phyloP scores from a whole-genome alignment of 2,797 vertebrate genomes.

The Enteromius mattozi region DNA sequence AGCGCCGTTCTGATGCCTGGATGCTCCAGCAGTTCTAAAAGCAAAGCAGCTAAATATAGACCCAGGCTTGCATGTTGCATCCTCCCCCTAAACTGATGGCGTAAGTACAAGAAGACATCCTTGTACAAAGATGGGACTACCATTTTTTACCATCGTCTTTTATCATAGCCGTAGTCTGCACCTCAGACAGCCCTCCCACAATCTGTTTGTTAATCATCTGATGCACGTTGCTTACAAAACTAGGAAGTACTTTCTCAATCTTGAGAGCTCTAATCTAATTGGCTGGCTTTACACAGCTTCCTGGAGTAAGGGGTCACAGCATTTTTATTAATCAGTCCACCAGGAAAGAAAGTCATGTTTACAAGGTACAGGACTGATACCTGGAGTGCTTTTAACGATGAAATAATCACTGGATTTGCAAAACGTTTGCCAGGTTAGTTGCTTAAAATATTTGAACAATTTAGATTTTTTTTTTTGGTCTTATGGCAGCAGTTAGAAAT shows the following conservation, averaged over 20 bases:
- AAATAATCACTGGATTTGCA: constrained; percentile 29
- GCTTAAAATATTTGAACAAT: not conserved
- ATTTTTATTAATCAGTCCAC: not conserved
- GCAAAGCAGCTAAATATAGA: constrained; percentile 54
- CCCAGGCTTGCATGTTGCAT: constrained; percentile 27
- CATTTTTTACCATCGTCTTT: not conserved
- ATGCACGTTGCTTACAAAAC: constrained; percentile 12
- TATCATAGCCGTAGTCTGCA: not conserved
- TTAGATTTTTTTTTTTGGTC: not conserved
- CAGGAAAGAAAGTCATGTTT: constrained; percentile 26
- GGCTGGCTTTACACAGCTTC: not conserved
- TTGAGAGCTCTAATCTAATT: constrained; percentile 20
- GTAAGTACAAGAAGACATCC: constrained; percentile 28
- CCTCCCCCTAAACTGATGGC: constrained; percentile 37
- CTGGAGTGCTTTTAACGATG: constrained; percentile 8
- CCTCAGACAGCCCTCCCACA: not conserved
- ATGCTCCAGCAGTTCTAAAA: constrained; percentile 49
- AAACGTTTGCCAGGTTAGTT: constrained; percentile 34
- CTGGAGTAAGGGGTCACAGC: not conserved
- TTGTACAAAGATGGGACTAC: constrained; percentile 9
- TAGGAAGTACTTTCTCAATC: not conserved
- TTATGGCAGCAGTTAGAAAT: not conserved
- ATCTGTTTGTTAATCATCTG: constrained; percentile 15
- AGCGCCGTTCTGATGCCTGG: constrained; percentile 39
- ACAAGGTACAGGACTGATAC: constrained; percentile 16